Conservation (phyloP, 2,797 vertebrate genomes). For the Falco naumanni region DNA sequence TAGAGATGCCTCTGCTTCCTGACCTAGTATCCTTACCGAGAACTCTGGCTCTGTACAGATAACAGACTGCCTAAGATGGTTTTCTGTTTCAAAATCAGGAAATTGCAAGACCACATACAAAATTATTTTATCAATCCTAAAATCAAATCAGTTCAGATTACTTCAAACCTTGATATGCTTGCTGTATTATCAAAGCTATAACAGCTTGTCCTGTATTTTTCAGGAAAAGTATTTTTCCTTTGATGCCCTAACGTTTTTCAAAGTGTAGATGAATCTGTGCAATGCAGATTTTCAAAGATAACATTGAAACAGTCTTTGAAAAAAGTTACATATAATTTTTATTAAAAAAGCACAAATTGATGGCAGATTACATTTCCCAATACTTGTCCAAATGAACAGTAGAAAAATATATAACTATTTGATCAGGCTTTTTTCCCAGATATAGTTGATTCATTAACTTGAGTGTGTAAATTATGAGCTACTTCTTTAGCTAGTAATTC, state of each 20-base stretch:
- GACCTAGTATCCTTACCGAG: neutral
- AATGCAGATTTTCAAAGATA: neutral
- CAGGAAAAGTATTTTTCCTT: neutral
- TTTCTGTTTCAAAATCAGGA: neutral
- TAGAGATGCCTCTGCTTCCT: neutral
- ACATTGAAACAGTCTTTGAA: neutral
- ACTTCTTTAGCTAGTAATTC: neutral
- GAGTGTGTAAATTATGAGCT: neutral
- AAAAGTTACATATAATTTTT: neutral
- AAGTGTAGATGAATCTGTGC: neutral
- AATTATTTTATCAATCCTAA: neutral
- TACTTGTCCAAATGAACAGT: neutral
- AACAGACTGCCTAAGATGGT: accelerated
- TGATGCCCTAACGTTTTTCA: neutral
- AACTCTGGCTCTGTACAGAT: accelerated
- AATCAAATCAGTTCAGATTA: neutral
- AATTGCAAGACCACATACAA: neutral
- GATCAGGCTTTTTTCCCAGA: neutral
- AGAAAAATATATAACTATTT: neutral
- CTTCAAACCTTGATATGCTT: neutral
- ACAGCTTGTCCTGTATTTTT: neutral
- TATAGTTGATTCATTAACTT: neutral
- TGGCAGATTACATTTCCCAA: neutral
- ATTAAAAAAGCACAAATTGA: neutral
- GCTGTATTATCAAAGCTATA: neutral